These are phyloP conservation scores for Amphibalanus amphitrite DNA, from an alignment of 1,140 invertebrate species.

Conservation along the genomic window DNA sequence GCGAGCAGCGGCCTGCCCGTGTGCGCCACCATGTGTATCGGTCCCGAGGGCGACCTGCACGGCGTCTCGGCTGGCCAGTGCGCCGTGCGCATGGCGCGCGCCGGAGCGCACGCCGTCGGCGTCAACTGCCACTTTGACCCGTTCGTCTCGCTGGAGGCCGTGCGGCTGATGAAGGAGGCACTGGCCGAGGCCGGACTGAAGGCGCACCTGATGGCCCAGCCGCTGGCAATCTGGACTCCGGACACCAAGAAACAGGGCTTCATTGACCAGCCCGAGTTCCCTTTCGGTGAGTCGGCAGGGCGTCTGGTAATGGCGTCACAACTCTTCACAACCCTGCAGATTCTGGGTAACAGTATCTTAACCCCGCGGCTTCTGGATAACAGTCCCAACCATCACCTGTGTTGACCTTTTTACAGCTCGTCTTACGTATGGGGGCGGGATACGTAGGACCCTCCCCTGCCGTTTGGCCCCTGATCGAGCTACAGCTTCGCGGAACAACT, in stretches of 20 bases:
- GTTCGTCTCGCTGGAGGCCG: conserved; percentile 23
- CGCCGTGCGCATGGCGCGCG: conserved; percentile 27
- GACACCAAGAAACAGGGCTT: conserved; percentile 29
- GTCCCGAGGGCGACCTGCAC: conserved; percentile 28
- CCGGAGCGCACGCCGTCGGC: conserved; percentile 27
- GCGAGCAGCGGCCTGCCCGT: no score
- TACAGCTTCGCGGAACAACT: no score
- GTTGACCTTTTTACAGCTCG: no score
- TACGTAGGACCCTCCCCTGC: no score
- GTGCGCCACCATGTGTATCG: conserved; percentile 29
- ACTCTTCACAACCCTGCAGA: no score
- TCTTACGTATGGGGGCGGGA: no score
- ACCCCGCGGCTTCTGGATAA: no score
- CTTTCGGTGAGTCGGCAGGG: no score
- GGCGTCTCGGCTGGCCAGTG: conserved; percentile 24
- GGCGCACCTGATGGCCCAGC: conserved; percentile 26
- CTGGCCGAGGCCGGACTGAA: conserved; percentile 21
- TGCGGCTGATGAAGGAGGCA: conserved; percentile 26
- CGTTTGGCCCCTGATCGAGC: no score
- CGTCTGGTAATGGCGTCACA: no score
- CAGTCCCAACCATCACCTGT: no score
- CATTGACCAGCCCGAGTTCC: conserved; percentile 30
- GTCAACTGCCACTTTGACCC: conserved; percentile 30
- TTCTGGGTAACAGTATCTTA: no score
- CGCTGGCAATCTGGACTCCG: conserved; percentile 26